These are phyloP conservation scores for Salvelinus namaycush DNA, from an alignment of 2,113 vertebrate species.

Conservation along the genomic window DNA sequence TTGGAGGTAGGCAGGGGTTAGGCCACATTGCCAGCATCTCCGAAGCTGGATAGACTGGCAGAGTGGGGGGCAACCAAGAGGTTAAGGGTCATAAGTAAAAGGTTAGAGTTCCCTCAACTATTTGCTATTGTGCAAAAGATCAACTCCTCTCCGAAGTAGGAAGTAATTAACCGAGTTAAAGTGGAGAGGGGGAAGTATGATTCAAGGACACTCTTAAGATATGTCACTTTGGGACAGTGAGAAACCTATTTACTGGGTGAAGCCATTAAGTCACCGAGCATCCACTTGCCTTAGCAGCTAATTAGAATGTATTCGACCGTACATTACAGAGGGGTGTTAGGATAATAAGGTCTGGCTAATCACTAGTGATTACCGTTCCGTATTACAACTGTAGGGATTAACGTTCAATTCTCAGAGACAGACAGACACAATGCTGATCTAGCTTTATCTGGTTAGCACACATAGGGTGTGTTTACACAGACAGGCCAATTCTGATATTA, in stretches of 20 bases:
- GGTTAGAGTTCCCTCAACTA: background rate
- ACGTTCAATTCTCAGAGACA: background rate
- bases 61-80: background rate
- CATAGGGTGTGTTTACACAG: no score
- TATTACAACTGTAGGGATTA: background rate
- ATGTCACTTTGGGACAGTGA: background rate
- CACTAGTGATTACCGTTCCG: background rate
- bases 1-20: no score
- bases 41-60: background rate
- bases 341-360: background rate
- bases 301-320: constrained; percentile 2
- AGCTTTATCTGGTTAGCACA: background rate
- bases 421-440: background rate
- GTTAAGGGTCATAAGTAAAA: background rate
- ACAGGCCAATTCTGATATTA: no score
- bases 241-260: background rate
- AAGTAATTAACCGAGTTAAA: background rate
- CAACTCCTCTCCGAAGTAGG: background rate
- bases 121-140: background rate
- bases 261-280: background rate
- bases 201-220: background rate
- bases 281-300: constrained; percentile 6
- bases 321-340: background rate
- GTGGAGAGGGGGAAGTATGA: background rate
- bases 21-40: no score